Conservation (phyloP, 2,797 vertebrate species). For the Sebastes itinus region DNA sequence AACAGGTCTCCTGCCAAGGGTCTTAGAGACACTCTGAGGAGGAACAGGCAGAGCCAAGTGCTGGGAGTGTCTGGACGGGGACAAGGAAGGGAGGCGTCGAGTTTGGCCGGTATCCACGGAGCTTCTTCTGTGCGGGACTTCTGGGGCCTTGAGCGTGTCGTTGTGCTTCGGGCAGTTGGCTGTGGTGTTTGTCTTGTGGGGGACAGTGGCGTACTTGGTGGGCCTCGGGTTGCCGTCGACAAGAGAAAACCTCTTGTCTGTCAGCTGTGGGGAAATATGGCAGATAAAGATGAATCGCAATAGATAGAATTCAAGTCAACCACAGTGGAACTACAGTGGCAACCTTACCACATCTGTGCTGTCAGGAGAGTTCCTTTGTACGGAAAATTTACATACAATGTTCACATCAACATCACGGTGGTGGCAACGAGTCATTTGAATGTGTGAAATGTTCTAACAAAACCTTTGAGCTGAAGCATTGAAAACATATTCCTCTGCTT, state of each 20-base stretch:
- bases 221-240: constrained; percentile 36
- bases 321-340: neutral
- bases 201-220: constrained; percentile 36
- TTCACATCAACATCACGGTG: neutral
- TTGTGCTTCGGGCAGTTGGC: constrained; percentile 72
- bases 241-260: constrained; percentile 37
- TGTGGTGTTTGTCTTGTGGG: constrained; percentile 67
- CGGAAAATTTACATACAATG: neutral
- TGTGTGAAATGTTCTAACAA: neutral
- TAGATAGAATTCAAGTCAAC: neutral
- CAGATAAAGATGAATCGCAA: neutral
- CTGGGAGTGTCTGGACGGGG: neutral
- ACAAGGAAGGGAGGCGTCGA: neutral
- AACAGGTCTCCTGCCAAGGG: constrained; percentile 21
- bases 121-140: constrained; percentile 17
- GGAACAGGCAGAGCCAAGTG: neutral
- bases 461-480: neutral
- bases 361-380: neutral
- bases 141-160: constrained; percentile 40
- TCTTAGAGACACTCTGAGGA: neutral
- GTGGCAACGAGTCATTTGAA: neutral
- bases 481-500: neutral
- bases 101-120: constrained; percentile 21
- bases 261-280: constrained; percentile 26
- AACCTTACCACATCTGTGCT: neutral